phyloP scores from a whole-genome alignment of 2,888 invertebrate genomes.

The Chouioia cunea region DNA sequence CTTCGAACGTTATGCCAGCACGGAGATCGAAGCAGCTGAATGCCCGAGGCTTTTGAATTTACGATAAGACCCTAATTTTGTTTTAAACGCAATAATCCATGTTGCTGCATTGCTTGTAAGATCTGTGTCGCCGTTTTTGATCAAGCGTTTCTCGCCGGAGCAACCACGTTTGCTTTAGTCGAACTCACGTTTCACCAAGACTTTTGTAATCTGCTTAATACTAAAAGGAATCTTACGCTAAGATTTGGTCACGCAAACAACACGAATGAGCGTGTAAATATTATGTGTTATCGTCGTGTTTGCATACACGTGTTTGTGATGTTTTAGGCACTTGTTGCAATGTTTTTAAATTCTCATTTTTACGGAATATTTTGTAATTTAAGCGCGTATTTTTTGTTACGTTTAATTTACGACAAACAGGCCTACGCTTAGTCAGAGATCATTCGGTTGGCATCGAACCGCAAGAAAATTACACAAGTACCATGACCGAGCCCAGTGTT shows the following conservation, averaged over 20 bases:
- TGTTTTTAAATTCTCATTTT: slow-evolving; percentile 25
- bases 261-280: slow-evolving; percentile 23
- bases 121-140: slow-evolving; percentile 39
- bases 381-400: slow-evolving; percentile 23
- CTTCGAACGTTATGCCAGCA: background rate
- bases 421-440: slow-evolving; percentile 7
- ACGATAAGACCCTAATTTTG: background rate
- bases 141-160: slow-evolving; percentile 13
- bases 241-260: slow-evolving; percentile 31
- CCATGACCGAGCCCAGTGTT: slow-evolving; percentile 26
- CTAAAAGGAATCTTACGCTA: slow-evolving; percentile 25
- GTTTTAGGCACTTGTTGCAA: slow-evolving; percentile 36
- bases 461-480: slow-evolving; percentile 18
- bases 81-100: slow-evolving; percentile 1
- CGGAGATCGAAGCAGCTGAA: slow-evolving; percentile 6
- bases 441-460: background rate
- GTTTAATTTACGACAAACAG: slow-evolving; percentile 15
- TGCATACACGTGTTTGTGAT: slow-evolving; percentile 38
- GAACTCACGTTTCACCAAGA: slow-evolving; percentile 26
- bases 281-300: slow-evolving; percentile 35
- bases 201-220: slow-evolving; percentile 31
- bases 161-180: slow-evolving; percentile 18
- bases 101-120: slow-evolving; percentile 1
- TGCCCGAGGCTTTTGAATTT: slow-evolving; percentile 11
- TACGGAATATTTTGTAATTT: slow-evolving; percentile 13